Conservation (phyloP, 35 echinoderm and acorn worm genomes). For the Apostichopus japonicus region DNA sequence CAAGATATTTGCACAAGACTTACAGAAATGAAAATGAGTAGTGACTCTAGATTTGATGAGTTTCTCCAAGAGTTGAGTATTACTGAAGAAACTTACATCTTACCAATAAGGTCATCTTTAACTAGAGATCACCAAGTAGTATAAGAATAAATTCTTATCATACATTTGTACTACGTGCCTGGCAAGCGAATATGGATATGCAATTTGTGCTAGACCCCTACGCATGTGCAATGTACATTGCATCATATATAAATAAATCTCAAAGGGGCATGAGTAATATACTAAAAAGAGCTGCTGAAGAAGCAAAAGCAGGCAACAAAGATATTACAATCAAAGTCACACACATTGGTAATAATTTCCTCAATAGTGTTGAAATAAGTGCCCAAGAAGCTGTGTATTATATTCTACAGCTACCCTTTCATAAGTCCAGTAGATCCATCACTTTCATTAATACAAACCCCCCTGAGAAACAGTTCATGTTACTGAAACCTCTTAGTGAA, state of each 20-base stretch:
- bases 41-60: constrained; percentile 49
- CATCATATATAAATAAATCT: constrained; percentile 71
- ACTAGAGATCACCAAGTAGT: constrained; percentile 47
- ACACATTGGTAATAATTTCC: constrained; percentile 72
- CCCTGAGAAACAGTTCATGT: neutral
- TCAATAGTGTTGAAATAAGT: constrained; percentile 60
- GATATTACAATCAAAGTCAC: constrained; percentile 56
- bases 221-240: constrained; percentile 76
- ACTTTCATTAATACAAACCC: constrained; percentile 39
- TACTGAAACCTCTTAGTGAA: constrained; percentile 22
- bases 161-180: constrained; percentile 26
- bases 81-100: constrained; percentile 42
- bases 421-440: constrained; percentile 27
- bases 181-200: constrained; percentile 67
- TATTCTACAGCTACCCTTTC: neutral
- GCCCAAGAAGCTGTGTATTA: constrained; percentile 63
- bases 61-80: constrained; percentile 32
- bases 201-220: constrained; percentile 70
- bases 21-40: constrained; percentile 5
- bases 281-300: constrained; percentile 49
- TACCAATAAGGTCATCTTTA: constrained; percentile 33
- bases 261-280: constrained; percentile 69
- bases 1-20: constrained; percentile 6
- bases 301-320: constrained; percentile 55
- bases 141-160: constrained; percentile 64